Evolutionary conservation across 2,888 invertebrate species (phyloP).

Genomic region (Zygaena filipendulae): DNA sequence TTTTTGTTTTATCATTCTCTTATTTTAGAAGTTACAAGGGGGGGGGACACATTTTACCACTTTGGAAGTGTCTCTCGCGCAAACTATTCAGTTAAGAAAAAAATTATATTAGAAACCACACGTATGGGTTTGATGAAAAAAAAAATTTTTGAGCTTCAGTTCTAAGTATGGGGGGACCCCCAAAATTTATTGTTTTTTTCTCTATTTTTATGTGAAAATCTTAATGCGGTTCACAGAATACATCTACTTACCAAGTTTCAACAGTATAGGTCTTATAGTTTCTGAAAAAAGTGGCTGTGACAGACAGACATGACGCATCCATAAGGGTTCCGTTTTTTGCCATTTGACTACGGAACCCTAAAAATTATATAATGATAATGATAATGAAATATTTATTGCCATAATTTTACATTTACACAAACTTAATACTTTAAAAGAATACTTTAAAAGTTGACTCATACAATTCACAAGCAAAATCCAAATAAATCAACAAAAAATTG

Average conservation of each 20-base stretch:
- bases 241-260: background rate
- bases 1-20: background rate
- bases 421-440: no score
- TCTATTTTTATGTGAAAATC: background rate
- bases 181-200: background rate
- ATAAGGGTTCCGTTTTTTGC: background rate
- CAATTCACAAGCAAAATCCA: no score
- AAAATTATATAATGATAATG: no score
- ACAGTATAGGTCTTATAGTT: background rate
- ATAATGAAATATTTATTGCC: no score
- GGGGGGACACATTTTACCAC: background rate
- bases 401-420: no score
- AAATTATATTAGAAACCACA: background rate
- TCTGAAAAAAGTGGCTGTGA: background rate
- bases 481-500: no score
- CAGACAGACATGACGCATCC: background rate
- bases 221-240: background rate
- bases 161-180: no score
- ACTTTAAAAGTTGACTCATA: no score
- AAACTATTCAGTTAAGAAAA: no score
- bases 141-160: no score
- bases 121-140: background rate
- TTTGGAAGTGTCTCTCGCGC: background rate
- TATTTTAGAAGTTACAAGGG: background rate
- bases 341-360: background rate